A percentile compares a stretch with the other conserved stretches of the same genome.
phyloP scores from a whole-genome alignment of 2,888 invertebrate species.

The Drosophila mimica region DNA sequence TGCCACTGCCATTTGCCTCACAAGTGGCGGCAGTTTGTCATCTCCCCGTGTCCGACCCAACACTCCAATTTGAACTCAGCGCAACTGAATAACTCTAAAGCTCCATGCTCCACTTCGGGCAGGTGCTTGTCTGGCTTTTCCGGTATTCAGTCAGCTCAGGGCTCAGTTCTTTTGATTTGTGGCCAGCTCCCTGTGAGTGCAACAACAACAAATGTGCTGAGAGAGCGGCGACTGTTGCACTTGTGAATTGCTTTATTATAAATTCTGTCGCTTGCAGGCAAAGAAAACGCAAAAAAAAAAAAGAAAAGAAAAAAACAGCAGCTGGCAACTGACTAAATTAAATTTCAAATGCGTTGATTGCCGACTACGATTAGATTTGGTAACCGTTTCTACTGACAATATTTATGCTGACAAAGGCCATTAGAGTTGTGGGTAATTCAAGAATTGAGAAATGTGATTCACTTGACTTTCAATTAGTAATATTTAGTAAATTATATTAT shows the following conservation, averaged over 20 bases:
- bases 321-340: conserved; percentile 44
- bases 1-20: conserved; percentile 51
- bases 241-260: conserved; percentile 57
- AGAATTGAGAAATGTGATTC: not conserved
- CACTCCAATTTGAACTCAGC: conserved; percentile 1
- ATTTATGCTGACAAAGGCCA: not conserved
- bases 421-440: not conserved
- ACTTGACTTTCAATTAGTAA: not conserved
- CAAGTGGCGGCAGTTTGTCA: conserved; percentile 63
- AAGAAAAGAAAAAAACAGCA: conserved; percentile 3
- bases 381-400: not conserved
- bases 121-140: conserved; percentile 42
- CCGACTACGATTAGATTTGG: conserved; percentile 22
- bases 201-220: conserved; percentile 25
- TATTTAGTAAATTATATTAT: not conserved
- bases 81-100: conserved; percentile 13
- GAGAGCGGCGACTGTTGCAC: conserved; percentile 46
- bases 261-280: conserved; percentile 42
- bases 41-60: conserved; percentile 25
- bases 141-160: conserved; percentile 31
- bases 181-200: conserved; percentile 22
- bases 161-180: conserved; percentile 52
- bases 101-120: conserved; percentile 23
- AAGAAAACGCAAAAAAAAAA: conserved; percentile 7
- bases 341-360: conserved; percentile 39